Evolutionary conservation across 2,113 vertebrate genomes (phyloP).

Genomic region (Colossoma macropomum): DNA sequence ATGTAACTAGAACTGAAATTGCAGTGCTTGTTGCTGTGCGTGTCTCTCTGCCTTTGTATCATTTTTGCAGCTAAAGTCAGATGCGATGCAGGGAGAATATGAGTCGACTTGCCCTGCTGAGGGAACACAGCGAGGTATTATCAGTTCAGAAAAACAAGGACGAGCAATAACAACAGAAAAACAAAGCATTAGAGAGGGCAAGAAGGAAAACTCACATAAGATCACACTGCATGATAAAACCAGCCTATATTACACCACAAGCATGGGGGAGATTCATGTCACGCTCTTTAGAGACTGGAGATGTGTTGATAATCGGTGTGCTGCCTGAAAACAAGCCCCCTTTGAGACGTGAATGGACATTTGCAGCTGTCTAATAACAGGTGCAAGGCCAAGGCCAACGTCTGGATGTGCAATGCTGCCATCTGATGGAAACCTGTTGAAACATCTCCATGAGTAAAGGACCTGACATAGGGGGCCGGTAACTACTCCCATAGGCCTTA

Average conservation of each 20-base stretch:
- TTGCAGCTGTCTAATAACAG: not conserved
- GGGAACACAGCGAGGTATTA: not conserved
- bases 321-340: not conserved
- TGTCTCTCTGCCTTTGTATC: too few relatives aligned
- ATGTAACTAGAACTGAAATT: too few relatives aligned
- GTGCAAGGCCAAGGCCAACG: not conserved
- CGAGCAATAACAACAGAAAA: not conserved
- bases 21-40: too few relatives aligned
- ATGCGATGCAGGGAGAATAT: not conserved
- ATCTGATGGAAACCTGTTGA: constrained; percentile 68
- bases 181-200: not conserved
- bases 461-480: not conserved
- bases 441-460: not conserved
- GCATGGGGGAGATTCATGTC: not conserved
- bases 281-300: not conserved
- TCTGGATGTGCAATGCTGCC: constrained; percentile 71
- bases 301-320: not conserved
- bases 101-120: not conserved
- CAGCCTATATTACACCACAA: not conserved
- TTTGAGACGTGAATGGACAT: not conserved
- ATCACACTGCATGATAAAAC: not conserved
- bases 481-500: too few relatives aligned
- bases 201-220: not conserved
- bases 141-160: not conserved
- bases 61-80: too few relatives aligned